Base-by-base conservation (phyloP, 2,797 vertebrate genomes). In the Clarias laeviceps region DNA sequence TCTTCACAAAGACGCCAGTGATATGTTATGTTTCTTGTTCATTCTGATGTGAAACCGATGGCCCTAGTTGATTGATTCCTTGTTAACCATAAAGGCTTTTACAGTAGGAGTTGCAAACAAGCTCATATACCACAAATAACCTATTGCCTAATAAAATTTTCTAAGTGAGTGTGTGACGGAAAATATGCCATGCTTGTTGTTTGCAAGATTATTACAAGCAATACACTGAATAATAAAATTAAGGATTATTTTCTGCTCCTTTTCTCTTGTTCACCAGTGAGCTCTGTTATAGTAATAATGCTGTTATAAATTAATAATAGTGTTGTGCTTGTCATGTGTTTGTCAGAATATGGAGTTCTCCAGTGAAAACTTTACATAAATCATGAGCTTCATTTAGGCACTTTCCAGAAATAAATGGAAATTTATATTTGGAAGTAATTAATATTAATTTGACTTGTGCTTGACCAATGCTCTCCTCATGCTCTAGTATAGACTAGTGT, bases 131-230 rank as follows among this genome's bases (percentile, higher is more conserved):
- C 37, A 24, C 40, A 76, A 78, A 73, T 70, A 72, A 72, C 65
- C 37, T 37, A 74, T 68, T 27, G 54, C 37, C 69, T 86, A 85
- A 81, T 80, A 61, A 80, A 29, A 50, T 80, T 81, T 78, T 32
- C 73, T 22, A 32, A 76, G 73, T 9, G 1, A 74, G 37, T 11
- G 5, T 61, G 32, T 73, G 50, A 64, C n/a, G 29, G 50, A 15
- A 57, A 81, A 74, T 73, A 69, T 74, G 59, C 69, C 24, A 72
- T 62, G 56, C 65, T 57, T 85, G 68, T 65, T 57, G 69, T 64
- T 64, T 65, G 69, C 56, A 72, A 65, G 59, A 45, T 74, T 18
- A 70, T 69, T 56, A 45, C 50, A 40, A 40, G n/a, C 17, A 79
- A 61, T 78, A 45, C 29, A 69, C 57, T 68, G 62, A 32, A 17